phyloP scores from a whole-genome alignment of 2,113 vertebrate genomes.

The Perca flavescens region DNA sequence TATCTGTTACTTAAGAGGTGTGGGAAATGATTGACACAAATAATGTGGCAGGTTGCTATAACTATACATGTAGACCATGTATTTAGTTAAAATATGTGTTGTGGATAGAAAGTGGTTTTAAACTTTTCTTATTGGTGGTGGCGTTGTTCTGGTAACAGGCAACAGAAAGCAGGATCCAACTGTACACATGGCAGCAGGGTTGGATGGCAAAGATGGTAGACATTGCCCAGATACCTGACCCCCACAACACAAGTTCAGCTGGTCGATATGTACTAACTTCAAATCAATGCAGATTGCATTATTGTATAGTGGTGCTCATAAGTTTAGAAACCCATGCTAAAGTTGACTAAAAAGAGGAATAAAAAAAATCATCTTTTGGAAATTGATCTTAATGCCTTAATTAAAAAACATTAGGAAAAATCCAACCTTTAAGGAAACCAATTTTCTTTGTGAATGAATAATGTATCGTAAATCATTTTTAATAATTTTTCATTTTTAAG shows the following conservation, averaged over 20 bases:
- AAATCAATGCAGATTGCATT: background rate
- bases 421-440: too few species aligned
- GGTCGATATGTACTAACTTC: background rate
- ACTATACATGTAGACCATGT: background rate
- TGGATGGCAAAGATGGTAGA: background rate
- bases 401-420: too few species aligned
- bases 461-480: too few species aligned
- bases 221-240: background rate
- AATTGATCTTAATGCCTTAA: too few species aligned
- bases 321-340: too few species aligned
- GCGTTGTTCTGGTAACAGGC: background rate
- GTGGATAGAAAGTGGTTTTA: background rate
- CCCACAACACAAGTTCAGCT: too few species aligned
- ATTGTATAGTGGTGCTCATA: too few species aligned
- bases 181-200: background rate
- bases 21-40: slow-evolving; percentile 1
- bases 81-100: background rate
- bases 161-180: background rate
- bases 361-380: too few species aligned
- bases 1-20: slow-evolving; percentile 10
- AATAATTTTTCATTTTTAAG: too few species aligned
- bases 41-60: background rate
- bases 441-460: too few species aligned
- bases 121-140: background rate
- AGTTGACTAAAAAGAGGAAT: too few species aligned